Evolutionary conservation across 2,888 invertebrate genomes (phyloP), one percentile per base, ranked within the genome.

Genomic region (Lutraria lutraria): DNA sequence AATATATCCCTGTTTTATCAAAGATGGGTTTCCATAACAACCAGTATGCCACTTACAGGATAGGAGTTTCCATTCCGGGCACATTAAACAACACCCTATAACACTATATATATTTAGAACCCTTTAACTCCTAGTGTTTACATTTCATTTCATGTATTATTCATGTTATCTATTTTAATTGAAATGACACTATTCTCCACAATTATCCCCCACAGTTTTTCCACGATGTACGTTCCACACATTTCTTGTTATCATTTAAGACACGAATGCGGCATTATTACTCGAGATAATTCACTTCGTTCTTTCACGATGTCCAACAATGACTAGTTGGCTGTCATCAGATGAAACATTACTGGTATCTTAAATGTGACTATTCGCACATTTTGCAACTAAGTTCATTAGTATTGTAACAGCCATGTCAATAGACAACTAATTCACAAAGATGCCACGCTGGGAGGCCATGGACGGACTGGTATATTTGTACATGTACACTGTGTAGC

Each of bases 311-410:
- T 19, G 6, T 19, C 76, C 10, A 25, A 68, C 25, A 68, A 68
- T 68, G n/a, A 25, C 63, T 68, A 25, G 12, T 25, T 3, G 63
- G 25, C 25, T 68, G 63, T 68, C 63, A 68, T 13, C 12, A 0
- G 63, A 25, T 68, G 63, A 68, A n/a, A 25, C 63, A 68, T 68
- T 68, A 68, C 63, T 68, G 25, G 63, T 25, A 25, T 25, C 63
- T 68, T 68, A 68, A 68, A 68, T 25, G 63, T 68, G 63, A 68
- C 63, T 68, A 34, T 76, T 76, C 31, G 76, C 76, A 76, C 76
- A 76, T 76, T 34, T 76, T 31, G 29, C 34, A 19, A 1, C 8
- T 6, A 34, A 34, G 76, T 76, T 76, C 76, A 76, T 76, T 76
- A 76, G 76, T 76, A 76, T 34, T 76, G 13, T 76, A 34, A 76